These are phyloP conservation scores for Cercopithecus mitis DNA, from an alignment of 2,797 vertebrate genomes.

Conservation along the genomic window DNA sequence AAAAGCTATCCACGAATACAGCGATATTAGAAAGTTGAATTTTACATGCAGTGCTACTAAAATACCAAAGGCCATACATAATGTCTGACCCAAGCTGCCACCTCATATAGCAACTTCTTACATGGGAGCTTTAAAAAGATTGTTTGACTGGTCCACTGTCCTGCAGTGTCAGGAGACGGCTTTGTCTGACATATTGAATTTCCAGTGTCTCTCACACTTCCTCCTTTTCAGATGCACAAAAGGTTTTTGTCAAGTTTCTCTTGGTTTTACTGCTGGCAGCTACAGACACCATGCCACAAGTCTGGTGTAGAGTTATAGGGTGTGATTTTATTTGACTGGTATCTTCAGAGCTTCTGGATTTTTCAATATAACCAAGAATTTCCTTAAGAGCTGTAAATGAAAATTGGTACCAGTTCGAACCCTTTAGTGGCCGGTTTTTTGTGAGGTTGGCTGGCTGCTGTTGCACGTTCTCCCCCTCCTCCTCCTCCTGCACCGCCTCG, in stretches of 20 bases:
- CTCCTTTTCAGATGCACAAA: constrained; percentile 68
- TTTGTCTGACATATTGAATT: constrained; percentile 32
- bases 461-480: too few relatives aligned
- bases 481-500: background rate
- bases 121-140: constrained; percentile 35
- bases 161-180: background rate
- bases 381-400: background rate
- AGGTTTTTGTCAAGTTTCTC: constrained; percentile 69
- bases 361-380: background rate
- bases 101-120: constrained; percentile 39
- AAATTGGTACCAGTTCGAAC: background rate
- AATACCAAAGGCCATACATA: constrained; percentile 74
- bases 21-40: constrained; percentile 3
- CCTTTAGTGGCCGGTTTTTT: background rate
- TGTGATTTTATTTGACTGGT: constrained; percentile 23
- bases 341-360: constrained; percentile 31
- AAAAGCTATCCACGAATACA: background rate
- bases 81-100: constrained; percentile 64
- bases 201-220: constrained; percentile 66
- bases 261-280: constrained; percentile 26
- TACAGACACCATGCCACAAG: background rate
- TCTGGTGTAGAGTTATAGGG: background rate
- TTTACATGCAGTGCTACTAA: constrained; percentile 37
- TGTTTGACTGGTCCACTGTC: constrained; percentile 51
- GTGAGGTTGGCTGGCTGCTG: background rate